Conservation (phyloP, 2,888 invertebrate genomes). For the Prosopocoilus inquinatus region DNA sequence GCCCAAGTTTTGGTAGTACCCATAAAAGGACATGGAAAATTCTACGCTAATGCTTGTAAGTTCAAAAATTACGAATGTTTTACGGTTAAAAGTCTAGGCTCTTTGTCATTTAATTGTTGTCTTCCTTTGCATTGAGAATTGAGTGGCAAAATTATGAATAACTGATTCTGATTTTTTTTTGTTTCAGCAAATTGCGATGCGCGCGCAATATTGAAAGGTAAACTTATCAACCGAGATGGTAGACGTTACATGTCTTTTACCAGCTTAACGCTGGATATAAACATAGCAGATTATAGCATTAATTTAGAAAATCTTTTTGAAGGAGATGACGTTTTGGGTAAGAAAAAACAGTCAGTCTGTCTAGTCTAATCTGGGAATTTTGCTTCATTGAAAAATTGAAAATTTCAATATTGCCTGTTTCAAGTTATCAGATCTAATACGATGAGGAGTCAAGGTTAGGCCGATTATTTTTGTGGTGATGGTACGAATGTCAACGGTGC, state of each 20-base stretch:
- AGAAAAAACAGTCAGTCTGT: background rate
- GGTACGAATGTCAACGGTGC: no score
- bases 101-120: no score
- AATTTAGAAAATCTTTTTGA: conserved; percentile 66
- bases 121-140: no score
- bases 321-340: conserved; percentile 62
- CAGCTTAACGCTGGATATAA: conserved; percentile 61
- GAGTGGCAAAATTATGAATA: no score
- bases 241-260: conserved; percentile 62
- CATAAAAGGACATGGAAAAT: conserved; percentile 58
- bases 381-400: no score
- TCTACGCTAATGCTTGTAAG: conserved; percentile 59
- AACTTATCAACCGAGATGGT: conserved; percentile 57
- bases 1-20: conserved; percentile 57
- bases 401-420: no score
- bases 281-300: conserved; percentile 60
- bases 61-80: background rate
- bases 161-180: background rate
- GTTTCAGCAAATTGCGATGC: conserved; percentile 64
- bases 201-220: conserved; percentile 63
- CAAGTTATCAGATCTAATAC: no score
- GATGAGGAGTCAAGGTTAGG: no score
- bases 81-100: no score
- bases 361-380: no score
- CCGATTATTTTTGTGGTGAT: no score